A percentile compares a stretch with the other conserved stretches of the same genome.
Evolutionary conservation across 1,140 invertebrate species (phyloP).

Genomic region (Leptinotarsa undecemlineata): DNA sequence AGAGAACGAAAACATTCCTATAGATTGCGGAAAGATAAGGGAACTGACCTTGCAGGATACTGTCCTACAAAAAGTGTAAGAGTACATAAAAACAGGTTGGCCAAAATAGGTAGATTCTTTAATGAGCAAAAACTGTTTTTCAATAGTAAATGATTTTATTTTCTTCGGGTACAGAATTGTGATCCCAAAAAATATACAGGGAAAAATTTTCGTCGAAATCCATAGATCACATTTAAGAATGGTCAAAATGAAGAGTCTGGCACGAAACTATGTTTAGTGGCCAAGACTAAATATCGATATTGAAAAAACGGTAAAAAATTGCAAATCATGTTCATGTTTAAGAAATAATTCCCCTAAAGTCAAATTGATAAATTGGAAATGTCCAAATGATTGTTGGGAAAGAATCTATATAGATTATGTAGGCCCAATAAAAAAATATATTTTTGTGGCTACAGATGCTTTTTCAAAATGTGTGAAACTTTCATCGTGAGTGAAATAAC

Average conservation of each 20-base stretch:
- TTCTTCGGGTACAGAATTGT: background rate
- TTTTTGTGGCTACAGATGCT: no score
- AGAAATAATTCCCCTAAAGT: background rate
- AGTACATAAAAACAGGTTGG: background rate
- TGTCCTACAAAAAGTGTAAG: background rate
- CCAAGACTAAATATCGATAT: background rate
- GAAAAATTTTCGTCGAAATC: no score
- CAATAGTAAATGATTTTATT: background rate
- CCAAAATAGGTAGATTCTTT: background rate
- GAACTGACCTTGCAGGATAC: background rate
- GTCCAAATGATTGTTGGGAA: background rate
- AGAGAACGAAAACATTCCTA: background rate
- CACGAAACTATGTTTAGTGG: background rate
- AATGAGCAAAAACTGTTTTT: background rate
- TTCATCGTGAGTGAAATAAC: no score
- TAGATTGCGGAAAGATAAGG: background rate
- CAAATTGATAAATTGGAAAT: no score
- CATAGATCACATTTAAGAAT: no score
- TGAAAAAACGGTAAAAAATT: background rate
- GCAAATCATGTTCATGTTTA: background rate
- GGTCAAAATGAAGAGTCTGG: no score
- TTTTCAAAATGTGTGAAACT: no score
- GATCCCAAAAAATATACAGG: no score
- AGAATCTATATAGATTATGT: background rate
- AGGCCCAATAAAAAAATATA: background rate